Evolutionary conservation across 1,140 invertebrate genomes (phyloP).

Genomic region (Drosophila ananassae): DNA sequence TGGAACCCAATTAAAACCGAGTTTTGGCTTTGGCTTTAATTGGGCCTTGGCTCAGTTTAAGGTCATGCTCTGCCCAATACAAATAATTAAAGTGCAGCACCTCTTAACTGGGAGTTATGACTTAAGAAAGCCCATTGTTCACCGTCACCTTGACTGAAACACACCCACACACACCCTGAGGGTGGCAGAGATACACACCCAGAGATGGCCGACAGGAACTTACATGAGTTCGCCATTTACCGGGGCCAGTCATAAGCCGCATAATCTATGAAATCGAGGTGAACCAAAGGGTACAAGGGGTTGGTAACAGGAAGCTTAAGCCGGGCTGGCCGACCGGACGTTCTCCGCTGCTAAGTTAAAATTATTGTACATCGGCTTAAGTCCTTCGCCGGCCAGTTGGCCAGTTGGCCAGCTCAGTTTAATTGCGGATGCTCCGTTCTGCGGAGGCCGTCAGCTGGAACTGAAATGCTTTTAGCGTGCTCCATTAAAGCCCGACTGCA

Average conservation of each 20-base stretch:
- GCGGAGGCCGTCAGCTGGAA: constrained; percentile 9
- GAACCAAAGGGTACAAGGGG: background rate
- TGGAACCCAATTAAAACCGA: constrained; percentile 27
- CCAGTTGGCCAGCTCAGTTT: constrained; percentile 14
- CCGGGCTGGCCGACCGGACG: constrained; percentile 24
- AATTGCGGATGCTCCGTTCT: constrained; percentile 19
- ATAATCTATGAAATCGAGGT: constrained; percentile 61
- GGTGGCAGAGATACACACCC: background rate
- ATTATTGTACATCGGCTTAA: constrained; percentile 63
- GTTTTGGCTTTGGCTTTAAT: constrained; percentile 13
- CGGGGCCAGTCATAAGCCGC: constrained; percentile 55
- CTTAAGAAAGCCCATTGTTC: constrained; percentile 38
- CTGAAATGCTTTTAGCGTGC: constrained; percentile 56
- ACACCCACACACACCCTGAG: background rate
- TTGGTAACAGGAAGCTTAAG: constrained; percentile 22
- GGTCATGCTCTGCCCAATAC: constrained; percentile 40
- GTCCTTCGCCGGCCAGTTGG: constrained; percentile 38
- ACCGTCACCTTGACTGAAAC: constrained; percentile 19
- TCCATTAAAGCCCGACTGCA: constrained; percentile 54
- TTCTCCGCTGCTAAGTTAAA: constrained; percentile 53
- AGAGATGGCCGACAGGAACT: constrained; percentile 37
- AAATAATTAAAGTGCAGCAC: constrained; percentile 60
- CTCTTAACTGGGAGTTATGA: constrained; percentile 44
- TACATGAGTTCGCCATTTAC: constrained; percentile 57
- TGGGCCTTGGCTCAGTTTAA: constrained; percentile 20